phyloP scores from a whole-genome alignment of 2,797 vertebrate genomes.

The Sebastes taczanowskii region DNA sequence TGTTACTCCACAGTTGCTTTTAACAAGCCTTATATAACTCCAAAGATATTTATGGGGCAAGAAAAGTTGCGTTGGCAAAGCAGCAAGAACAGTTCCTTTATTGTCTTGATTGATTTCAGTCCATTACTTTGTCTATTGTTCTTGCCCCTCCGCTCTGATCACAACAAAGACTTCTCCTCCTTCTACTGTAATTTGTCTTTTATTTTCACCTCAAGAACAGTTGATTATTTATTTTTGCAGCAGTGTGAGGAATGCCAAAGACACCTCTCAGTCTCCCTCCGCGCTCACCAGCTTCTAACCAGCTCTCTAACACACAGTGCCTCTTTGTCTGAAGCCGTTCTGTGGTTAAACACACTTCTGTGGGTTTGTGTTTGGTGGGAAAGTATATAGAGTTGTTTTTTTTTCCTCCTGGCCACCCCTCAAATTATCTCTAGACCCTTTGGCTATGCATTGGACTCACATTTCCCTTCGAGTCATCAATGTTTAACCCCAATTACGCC shows the following conservation, averaged over 20 bases:
- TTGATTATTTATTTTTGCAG: conserved; percentile 60
- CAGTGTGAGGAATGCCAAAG: conserved; percentile 50
- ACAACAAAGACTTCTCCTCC: not conserved
- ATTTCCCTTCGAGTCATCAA: not conserved
- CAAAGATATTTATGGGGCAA: conserved; percentile 39
- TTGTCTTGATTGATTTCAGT: conserved; percentile 50
- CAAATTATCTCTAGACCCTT: not conserved
- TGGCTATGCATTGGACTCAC: not conserved
- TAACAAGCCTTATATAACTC: conserved; percentile 27
- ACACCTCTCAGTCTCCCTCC: conserved; percentile 44
- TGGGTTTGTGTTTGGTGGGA: conserved; percentile 38
- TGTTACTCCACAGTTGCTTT: not conserved
- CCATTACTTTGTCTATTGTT: conserved; percentile 42
- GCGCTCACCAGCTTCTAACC: conserved; percentile 18
- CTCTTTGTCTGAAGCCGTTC: conserved; percentile 56
- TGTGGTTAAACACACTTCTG: conserved; percentile 47
- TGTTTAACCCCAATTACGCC: conserved; percentile 1
- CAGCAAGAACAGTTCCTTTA: conserved; percentile 7
- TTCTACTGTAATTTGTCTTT: not conserved
- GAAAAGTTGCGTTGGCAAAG: conserved; percentile 38
- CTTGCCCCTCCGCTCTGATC: not conserved
- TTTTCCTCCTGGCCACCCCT: not conserved
- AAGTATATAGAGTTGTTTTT: not conserved
- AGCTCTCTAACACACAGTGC: conserved; percentile 47
- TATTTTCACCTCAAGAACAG: conserved; percentile 27